phyloP scores from a whole-genome alignment of 2,888 invertebrate genomes.

The Zaprionus bogoriensis region DNA sequence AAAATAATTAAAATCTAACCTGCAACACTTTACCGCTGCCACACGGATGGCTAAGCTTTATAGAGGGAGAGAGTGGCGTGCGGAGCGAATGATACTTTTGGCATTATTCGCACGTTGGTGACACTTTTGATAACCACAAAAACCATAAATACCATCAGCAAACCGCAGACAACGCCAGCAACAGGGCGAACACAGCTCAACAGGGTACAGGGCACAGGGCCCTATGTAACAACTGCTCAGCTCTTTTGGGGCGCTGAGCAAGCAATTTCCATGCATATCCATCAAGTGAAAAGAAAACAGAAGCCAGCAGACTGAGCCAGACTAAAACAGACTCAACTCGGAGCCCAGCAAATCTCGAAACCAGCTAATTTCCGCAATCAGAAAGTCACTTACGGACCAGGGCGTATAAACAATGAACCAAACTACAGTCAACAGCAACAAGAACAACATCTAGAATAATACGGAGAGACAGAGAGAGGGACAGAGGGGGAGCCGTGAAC shows the following conservation, averaged over 20 bases:
- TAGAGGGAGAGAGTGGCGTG: neutral
- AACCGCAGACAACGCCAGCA: constrained; percentile 39
- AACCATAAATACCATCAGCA: constrained; percentile 62
- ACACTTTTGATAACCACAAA: constrained; percentile 73
- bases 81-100: constrained; percentile 27
- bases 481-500: constrained; percentile 17
- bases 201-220: constrained; percentile 2
- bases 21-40: constrained; percentile 13
- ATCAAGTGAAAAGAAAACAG: constrained; percentile 66
- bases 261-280: constrained; percentile 70
- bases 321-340: constrained; percentile 7
- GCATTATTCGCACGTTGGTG: constrained; percentile 65
- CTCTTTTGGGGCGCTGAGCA: constrained; percentile 28
- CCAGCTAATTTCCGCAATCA: constrained; percentile 74
- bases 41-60: no score
- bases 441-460: constrained; percentile 2
- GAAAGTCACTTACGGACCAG: constrained; percentile 68
- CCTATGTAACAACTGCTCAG: neutral
- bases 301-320: constrained; percentile 5
- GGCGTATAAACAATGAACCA: constrained; percentile 57
- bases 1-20: constrained; percentile 29
- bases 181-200: constrained; percentile 10
- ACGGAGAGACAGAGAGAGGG: constrained; percentile 7
- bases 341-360: constrained; percentile 48
- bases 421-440: constrained; percentile 22